A percentile compares a stretch with the other conserved stretches of the same genome.
Evolutionary conservation across 2,888 invertebrate species (phyloP).

Genomic region (Heliconius cydno): DNA sequence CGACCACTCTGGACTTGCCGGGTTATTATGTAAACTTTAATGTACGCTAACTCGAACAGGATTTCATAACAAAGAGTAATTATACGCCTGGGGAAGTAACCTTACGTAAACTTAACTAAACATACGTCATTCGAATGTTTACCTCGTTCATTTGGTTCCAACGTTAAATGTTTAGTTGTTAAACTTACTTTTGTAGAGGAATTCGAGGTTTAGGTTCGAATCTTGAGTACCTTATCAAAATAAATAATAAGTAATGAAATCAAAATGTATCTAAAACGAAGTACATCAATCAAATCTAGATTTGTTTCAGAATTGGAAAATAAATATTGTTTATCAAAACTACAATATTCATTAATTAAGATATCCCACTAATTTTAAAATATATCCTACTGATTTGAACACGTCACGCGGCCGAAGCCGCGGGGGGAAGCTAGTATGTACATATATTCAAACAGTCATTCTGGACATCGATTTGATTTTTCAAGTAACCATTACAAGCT

Average conservation of each 20-base stretch:
- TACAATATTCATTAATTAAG: no score
- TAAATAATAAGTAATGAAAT: background rate
- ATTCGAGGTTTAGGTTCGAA: background rate
- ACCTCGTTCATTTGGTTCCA: slow-evolving; percentile 35
- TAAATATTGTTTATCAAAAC: no score
- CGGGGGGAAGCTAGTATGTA: background rate
- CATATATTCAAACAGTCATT: background rate
- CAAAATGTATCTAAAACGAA: background rate
- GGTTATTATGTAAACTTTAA: slow-evolving; percentile 50
- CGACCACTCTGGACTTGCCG: slow-evolving; percentile 54
- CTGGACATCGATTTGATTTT: slow-evolving; percentile 12
- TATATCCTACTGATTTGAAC: no score
- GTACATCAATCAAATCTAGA: background rate
- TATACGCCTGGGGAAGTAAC: slow-evolving; percentile 46
- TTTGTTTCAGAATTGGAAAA: background rate
- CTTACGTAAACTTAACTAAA: slow-evolving; percentile 44
- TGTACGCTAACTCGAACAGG: slow-evolving; percentile 44
- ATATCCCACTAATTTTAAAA: no score
- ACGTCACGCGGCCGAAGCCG: no score
- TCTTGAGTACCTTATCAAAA: background rate
- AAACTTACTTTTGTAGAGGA: background rate
- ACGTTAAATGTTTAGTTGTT: slow-evolving; percentile 14
- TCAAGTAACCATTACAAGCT: slow-evolving; percentile 14
- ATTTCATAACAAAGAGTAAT: slow-evolving; percentile 49
- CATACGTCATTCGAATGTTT: slow-evolving; percentile 41